phyloP scores from a whole-genome alignment of 2,113 vertebrate genomes.

The Aramus guarauna region DNA sequence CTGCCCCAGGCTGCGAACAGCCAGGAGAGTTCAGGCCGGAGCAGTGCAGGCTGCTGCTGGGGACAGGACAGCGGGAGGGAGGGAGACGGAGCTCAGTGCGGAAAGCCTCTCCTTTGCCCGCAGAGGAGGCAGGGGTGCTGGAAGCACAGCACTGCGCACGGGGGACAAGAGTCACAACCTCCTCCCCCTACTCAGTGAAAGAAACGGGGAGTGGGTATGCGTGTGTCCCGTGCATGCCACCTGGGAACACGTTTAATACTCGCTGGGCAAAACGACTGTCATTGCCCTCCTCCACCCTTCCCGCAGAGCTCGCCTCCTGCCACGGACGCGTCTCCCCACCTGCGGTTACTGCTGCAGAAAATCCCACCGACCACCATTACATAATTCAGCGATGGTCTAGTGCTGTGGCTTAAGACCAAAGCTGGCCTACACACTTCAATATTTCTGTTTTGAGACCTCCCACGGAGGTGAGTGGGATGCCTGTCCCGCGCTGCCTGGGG shows the following conservation, averaged over 20 bases:
- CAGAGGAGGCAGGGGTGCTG: background rate
- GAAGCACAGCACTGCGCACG: background rate
- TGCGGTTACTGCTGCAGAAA: background rate
- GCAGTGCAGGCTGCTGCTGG: background rate
- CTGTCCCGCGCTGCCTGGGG: background rate
- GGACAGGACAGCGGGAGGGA: background rate
- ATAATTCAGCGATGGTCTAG: rapidly evolving
- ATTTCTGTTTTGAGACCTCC: background rate
- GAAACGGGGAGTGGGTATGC: rapidly evolving
- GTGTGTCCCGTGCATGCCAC: background rate
- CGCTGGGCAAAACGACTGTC: background rate
- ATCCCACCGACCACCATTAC: background rate
- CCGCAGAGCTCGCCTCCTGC: background rate
- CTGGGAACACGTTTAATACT: background rate
- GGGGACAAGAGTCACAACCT: background rate
- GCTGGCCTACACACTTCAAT: background rate
- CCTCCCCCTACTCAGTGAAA: background rate
- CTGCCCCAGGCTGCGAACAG: background rate
- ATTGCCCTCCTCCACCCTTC: rapidly evolving
- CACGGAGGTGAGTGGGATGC: rapidly evolving
- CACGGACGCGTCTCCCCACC: rapidly evolving
- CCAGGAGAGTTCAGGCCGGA: background rate
- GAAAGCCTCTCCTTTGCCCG: background rate
- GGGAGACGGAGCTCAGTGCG: background rate
- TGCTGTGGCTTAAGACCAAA: background rate